Evolutionary conservation across 2,888 invertebrate species (phyloP).

Genomic region (Auanema sp.): DNA sequence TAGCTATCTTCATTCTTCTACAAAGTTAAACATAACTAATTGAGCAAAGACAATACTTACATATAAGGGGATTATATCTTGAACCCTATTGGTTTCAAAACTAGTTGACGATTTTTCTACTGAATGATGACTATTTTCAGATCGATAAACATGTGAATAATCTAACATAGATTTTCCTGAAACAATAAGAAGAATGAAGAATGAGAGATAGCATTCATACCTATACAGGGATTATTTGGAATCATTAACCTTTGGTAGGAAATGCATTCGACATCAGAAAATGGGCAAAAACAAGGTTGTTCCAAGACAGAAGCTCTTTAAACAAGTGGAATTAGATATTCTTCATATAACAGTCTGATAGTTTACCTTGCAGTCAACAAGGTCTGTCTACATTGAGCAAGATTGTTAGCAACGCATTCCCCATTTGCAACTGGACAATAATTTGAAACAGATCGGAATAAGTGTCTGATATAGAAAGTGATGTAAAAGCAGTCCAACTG

Average conservation of each 20-base stretch:
- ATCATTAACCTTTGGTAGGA: conserved; percentile 48
- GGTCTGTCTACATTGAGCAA: conserved; percentile 35
- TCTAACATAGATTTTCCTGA: conserved; percentile 43
- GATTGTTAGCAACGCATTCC: conserved; percentile 25
- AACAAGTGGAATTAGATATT: conserved; percentile 6
- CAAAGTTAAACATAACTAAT: too few species aligned
- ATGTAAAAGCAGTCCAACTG: not conserved
- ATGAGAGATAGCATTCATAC: conserved; percentile 21
- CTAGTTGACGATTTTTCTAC: not conserved
- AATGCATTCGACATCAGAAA: conserved; percentile 47
- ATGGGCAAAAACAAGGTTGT: conserved; percentile 53
- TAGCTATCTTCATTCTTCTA: too few species aligned
- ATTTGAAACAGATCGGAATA: conserved; percentile 3
- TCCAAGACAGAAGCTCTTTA: conserved; percentile 56
- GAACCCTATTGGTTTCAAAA: conserved; percentile 18
- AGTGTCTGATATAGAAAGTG: not conserved
- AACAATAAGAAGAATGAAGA: conserved; percentile 9
- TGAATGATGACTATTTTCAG: conserved; percentile 16
- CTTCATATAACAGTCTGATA: conserved; percentile 29
- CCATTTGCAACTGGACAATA: conserved; percentile 36
- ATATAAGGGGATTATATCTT: conserved; percentile 5
- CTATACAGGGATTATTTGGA: conserved; percentile 59
- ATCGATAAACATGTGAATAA: conserved; percentile 33
- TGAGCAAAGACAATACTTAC: too few species aligned
- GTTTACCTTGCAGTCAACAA: conserved; percentile 34